Evolutionary conservation across 1,140 invertebrate genomes (phyloP).

Genomic region (Atta colombica): DNA sequence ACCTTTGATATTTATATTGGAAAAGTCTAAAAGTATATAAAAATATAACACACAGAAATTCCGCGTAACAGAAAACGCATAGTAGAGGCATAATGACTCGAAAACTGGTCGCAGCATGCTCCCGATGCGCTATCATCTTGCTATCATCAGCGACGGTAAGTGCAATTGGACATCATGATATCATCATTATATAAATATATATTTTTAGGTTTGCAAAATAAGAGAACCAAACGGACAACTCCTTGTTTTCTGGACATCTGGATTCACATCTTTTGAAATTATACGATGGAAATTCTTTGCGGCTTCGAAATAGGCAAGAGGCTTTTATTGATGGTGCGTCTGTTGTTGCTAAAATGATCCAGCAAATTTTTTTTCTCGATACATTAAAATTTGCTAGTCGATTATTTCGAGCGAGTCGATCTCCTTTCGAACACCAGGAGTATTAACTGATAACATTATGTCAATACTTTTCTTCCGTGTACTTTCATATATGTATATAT

Average conservation of each 20-base stretch:
- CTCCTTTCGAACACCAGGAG: background rate
- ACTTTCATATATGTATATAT: constrained; percentile 16
- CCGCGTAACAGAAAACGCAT: too few relatives aligned
- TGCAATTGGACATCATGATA: constrained; percentile 80
- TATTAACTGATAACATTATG: constrained; percentile 6
- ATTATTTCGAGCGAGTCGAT: too few relatives aligned
- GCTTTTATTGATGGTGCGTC: background rate
- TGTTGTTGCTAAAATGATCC: too few relatives aligned
- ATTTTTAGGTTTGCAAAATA: constrained; percentile 61
- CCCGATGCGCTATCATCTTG: background rate
- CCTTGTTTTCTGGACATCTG: constrained; percentile 27
- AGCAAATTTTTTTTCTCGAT: too few relatives aligned
- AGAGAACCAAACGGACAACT: constrained; percentile 14
- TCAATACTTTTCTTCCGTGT: constrained; percentile 53
- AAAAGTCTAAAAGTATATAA: too few relatives aligned
- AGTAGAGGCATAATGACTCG: too few relatives aligned
- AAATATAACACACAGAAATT: too few relatives aligned
- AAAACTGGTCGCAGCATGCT: background rate
- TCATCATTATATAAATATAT: constrained; percentile 73
- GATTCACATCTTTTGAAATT: constrained; percentile 59
- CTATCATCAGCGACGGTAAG: constrained; percentile 2
- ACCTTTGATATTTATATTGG: too few relatives aligned
- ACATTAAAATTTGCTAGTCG: too few relatives aligned
- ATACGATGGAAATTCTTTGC: constrained; percentile 59
- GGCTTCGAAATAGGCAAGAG: constrained; percentile 1